phyloP scores from a whole-genome alignment of 2,888 invertebrate genomes.

The Ophioninae sp. region DNA sequence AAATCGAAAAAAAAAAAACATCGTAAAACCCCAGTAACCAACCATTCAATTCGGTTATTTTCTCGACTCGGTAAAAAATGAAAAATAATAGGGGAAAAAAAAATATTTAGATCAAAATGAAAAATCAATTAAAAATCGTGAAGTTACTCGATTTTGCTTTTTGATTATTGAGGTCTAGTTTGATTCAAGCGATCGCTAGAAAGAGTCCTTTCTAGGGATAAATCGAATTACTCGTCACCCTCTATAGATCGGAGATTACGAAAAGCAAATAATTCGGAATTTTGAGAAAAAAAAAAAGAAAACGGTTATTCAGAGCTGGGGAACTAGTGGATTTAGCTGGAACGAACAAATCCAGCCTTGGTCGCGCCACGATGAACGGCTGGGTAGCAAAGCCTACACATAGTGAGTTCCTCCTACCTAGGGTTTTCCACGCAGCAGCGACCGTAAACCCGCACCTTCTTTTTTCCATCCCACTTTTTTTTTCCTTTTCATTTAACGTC shows the following conservation, averaged over 20 bases:
- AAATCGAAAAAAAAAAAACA: no score
- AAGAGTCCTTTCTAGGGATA: no score
- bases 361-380: not conserved
- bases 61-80: no score
- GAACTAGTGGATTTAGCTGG: constrained; percentile 47
- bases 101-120: no score
- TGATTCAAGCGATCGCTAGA: no score
- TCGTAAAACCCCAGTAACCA: no score
- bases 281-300: constrained; percentile 43
- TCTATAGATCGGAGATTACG: not conserved
- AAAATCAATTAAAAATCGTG: no score
- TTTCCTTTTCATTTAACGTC: not conserved
- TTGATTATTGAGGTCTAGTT: no score
- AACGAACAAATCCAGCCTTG: constrained; percentile 17
- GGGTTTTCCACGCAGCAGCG: not conserved
- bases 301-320: constrained; percentile 64
- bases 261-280: not conserved
- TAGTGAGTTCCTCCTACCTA: not conserved
- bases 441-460: not conserved
- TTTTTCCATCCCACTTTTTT: not conserved
- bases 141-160: no score
- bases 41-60: no score
- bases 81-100: no score
- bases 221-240: no score
- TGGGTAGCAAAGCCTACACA: not conserved